Percentiles rank a stretch among this genome's conserved stretches.
Evolutionary conservation across 2,888 invertebrate genomes (phyloP).

Genomic region (Oithona nana): DNA sequence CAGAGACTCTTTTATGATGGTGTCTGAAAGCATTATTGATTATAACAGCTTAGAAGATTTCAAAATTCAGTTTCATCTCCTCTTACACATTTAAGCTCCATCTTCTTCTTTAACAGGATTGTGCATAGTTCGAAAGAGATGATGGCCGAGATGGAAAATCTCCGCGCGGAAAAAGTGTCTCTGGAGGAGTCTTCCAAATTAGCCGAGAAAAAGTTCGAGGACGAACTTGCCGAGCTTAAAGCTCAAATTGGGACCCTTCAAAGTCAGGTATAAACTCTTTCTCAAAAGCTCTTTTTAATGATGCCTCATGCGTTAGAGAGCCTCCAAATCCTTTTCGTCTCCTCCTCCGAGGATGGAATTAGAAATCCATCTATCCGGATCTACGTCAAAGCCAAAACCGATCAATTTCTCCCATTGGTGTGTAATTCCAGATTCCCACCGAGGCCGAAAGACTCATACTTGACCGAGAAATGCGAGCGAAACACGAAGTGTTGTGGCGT

Average conservation of each 20-base stretch:
- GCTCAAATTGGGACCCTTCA: background rate
- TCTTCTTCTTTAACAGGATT: background rate
- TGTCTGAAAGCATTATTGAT: no score
- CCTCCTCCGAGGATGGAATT: no score
- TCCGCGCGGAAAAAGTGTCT: background rate
- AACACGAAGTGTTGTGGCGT: constrained; percentile 1
- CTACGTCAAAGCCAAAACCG: no score
- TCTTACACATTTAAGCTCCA: no score
- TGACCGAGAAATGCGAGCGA: background rate
- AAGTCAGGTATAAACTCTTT: background rate
- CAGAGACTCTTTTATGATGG: no score
- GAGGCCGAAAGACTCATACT: background rate
- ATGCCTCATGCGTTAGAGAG: no score
- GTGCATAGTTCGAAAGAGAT: background rate
- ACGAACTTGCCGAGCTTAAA: background rate
- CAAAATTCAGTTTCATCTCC: no score
- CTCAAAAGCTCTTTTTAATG: no score
- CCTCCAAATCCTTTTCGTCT: no score
- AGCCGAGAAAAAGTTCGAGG: background rate
- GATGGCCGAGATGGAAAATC: background rate
- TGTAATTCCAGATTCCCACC: constrained; percentile 1
- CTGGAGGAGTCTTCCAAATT: background rate
- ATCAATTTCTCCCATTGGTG: no score
- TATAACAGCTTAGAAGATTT: no score
- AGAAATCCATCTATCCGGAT: no score